Base-by-base conservation (phyloP, 2,888 invertebrate genomes). In the Tuta absoluta region DNA sequence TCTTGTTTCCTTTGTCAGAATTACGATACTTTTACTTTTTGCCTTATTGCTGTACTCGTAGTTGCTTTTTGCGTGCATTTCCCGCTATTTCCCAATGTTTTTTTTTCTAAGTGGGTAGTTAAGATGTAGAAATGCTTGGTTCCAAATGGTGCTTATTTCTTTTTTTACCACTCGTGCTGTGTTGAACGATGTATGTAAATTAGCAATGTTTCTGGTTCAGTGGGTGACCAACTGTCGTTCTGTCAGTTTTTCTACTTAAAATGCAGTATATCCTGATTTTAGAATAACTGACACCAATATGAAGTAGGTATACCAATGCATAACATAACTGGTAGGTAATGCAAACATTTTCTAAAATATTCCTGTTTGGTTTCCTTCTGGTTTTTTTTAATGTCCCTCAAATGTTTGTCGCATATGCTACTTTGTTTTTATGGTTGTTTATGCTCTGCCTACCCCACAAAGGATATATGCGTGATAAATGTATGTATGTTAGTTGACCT, bases 1-100 rank as follows among this genome's bases (percentile, higher is more conserved):
- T 85, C 85, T 85, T 73, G 74, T 81, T 86, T 89, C 86, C 89
- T 89, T 89, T 89, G 90, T 89, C 83, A 87, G 81, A 80, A 75
- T 77, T 73, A 74, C 66, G 72, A 67, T 73, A 91, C 91, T 91
- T 91, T 91, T 91, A 91, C 89, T 91, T 91, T 89, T 87, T 79
- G 73, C 65, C 70, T 68, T 68, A 68, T 58, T 62, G 23, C 33
- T n/a, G 12, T 23, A 24, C 28, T 33, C n/a, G 14, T 14, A n/a
- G 37, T 38, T 33, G 58, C 17, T 14, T 59, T 58, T 58, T 51
- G 53, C 63, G 71, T 74, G n/a, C 49, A 74, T 79, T 84, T 84
- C 81, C 80, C 80, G 77, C 79, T 80, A 74, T 78, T 85, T 81
- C 71, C 63, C 38, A 68, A 68, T 33, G 49, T 74, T 73, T 75